Base-by-base conservation (phyloP, 2,888 invertebrate genomes). In the Nemapogon koenigi region DNA sequence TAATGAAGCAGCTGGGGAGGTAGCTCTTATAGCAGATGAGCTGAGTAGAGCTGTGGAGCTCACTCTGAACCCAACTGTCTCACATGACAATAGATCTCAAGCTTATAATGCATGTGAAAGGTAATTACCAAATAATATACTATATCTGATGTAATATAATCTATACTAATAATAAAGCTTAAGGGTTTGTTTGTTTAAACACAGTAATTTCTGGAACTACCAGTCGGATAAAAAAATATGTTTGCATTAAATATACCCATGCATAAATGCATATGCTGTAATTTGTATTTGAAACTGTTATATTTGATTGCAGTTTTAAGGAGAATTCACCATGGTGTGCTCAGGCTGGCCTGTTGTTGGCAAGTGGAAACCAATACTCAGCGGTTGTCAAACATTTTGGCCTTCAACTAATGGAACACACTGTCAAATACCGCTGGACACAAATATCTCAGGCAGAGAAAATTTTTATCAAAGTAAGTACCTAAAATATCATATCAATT, bases 351-450 rank as follows among this genome's bases (percentile, higher is more conserved):
- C 70, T 94, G 1, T 84, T 86, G 47, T 63, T 96, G 47, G 90
- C 92, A 29, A 88, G 88, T 47, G 86, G 86, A 29, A 82, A 81
- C 16, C 86, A 89, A 44, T 86, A 88, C 55, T 88, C 89, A 6
- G 84, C 89, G 25, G 85, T 91, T 40, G 89, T 92, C 0, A 86
- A 93, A 39, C 95, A 95, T 60, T 94, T 95, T 73, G 97, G 96
- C 0, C 76, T 97, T 1, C 95, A 96, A 53, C 71, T 97, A 0
- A 89, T 97, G 84, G 96, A 97, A 61, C 90, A 96, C 56, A 91
- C 91, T 37, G 90, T 96, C 17, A 96, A 94, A 72, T 95, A 92
- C 57, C 84, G 91, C 42, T 97, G 96, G 97, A 91, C 91, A 42
- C 88, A 89, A 50, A 91, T 96, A 53, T 86, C 88, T 3, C 89